phyloP scores from a whole-genome alignment of 2,797 vertebrate species.

The Thamnophis elegans region DNA sequence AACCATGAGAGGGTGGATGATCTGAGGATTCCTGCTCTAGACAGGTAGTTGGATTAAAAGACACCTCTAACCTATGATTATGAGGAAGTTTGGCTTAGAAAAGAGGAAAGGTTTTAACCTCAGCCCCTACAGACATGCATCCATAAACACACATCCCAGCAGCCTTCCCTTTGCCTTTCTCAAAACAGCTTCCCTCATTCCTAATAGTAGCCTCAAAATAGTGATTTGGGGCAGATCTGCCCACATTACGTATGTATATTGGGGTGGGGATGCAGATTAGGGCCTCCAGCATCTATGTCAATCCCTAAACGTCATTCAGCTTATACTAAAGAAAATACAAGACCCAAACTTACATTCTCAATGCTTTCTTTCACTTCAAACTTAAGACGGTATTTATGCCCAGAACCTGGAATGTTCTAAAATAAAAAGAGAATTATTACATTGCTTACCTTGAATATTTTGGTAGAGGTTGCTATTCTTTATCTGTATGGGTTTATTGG shows the following conservation, averaged over 20 bases:
- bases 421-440: slow-evolving; percentile 31
- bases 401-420: slow-evolving; percentile 77
- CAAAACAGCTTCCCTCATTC: not conserved
- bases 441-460: not conserved
- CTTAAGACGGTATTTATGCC: slow-evolving; percentile 83
- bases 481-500: not conserved
- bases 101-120: not conserved
- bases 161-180: not conserved
- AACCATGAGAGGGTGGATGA: not conserved
- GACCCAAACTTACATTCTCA: slow-evolving; percentile 76
- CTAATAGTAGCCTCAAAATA: not conserved
- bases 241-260: not conserved
- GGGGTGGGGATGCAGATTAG: not conserved
- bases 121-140: not conserved
- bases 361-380: slow-evolving; percentile 77
- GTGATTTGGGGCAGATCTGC: not conserved
- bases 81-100: not conserved
- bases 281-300: not conserved
- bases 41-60: not conserved
- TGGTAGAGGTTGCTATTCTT: not conserved
- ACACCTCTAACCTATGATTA: not conserved
- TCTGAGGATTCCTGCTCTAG: not conserved
- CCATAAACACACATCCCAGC: not conserved
- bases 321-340: not conserved
- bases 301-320: not conserved